phyloP scores from a whole-genome alignment of 92 coral and sea anemone species.

The Heliopora coerulea region DNA sequence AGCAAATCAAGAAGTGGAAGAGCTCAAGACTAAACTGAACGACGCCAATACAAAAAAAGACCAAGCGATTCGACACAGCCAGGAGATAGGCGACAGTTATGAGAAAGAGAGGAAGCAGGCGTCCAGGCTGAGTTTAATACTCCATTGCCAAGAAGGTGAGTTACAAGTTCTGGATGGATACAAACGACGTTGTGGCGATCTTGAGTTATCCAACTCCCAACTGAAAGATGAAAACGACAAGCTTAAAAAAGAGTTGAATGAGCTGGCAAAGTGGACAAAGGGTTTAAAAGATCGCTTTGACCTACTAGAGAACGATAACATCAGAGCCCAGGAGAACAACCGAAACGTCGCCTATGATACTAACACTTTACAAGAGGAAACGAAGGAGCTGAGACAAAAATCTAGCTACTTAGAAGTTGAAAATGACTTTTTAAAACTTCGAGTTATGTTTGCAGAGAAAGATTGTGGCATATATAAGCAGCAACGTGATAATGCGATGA shows the following conservation, averaged over 20 bases:
- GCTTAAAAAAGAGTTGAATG: neutral
- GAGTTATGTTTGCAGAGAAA: neutral
- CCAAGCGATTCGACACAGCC: neutral
- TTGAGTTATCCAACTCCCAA: neutral
- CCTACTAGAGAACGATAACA: neutral
- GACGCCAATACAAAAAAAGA: neutral
- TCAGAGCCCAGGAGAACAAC: neutral
- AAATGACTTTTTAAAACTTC: neutral
- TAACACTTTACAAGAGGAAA: neutral
- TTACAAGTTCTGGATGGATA: neutral
- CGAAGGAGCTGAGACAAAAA: neutral
- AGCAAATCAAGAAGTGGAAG: neutral
- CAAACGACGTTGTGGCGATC: neutral
- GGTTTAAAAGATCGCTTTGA: slow-evolving; percentile 3
- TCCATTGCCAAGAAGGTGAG: neutral
- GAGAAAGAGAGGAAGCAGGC: neutral
- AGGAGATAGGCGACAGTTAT: neutral
- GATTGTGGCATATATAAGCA: neutral
- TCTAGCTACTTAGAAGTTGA: neutral
- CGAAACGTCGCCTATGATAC: neutral
- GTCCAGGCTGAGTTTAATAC: neutral
- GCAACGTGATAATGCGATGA: neutral
- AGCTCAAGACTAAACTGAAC: neutral
- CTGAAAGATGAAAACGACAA: neutral
- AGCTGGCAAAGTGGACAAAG: neutral